These are phyloP conservation scores for Myopa testacea DNA, from an alignment of 2,888 invertebrate genomes.

Conservation along the genomic window DNA sequence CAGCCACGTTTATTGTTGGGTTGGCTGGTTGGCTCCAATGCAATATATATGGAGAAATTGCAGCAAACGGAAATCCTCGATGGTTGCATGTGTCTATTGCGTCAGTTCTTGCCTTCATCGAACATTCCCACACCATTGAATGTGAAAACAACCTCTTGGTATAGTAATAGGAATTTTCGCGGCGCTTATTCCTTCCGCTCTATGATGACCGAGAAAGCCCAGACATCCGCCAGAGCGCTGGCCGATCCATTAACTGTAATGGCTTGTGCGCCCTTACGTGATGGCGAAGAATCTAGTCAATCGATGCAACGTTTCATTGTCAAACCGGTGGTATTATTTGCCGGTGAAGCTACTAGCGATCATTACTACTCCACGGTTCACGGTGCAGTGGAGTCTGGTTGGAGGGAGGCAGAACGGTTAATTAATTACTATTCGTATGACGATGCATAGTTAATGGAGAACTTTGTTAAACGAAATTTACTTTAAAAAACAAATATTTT, in stretches of 20 bases:
- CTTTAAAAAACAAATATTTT: neutral
- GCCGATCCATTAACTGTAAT: slow-evolving; percentile 68
- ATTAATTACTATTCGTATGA: slow-evolving; percentile 35
- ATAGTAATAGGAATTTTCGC: slow-evolving; percentile 71
- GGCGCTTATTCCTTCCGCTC: slow-evolving; percentile 76
- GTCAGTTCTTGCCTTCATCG: slow-evolving; percentile 53
- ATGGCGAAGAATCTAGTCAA: neutral
- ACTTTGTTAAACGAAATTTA: neutral
- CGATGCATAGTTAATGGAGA: neutral
- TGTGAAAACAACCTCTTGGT: slow-evolving; percentile 73
- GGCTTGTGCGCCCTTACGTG: slow-evolving; percentile 41
- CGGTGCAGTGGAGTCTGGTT: slow-evolving; percentile 78
- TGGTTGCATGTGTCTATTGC: slow-evolving; percentile 54
- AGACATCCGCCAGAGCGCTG: slow-evolving; percentile 70
- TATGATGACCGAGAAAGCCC: slow-evolving; percentile 69
- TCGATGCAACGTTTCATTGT: slow-evolving; percentile 51
- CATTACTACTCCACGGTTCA: slow-evolving; percentile 76
- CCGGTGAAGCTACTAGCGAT: slow-evolving; percentile 76
- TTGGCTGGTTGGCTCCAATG: slow-evolving; percentile 75
- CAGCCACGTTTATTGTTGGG: slow-evolving; percentile 74
- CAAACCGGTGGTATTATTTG: slow-evolving; percentile 73
- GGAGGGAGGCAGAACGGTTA: slow-evolving; percentile 72
- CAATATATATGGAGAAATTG: slow-evolving; percentile 72
- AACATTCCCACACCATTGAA: slow-evolving; percentile 52
- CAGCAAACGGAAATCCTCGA: slow-evolving; percentile 67